A percentile compares a stretch with the other conserved stretches of the same genome.
phyloP scores from a whole-genome alignment of 2,113 vertebrate genomes.

The Elephas maximus region DNA sequence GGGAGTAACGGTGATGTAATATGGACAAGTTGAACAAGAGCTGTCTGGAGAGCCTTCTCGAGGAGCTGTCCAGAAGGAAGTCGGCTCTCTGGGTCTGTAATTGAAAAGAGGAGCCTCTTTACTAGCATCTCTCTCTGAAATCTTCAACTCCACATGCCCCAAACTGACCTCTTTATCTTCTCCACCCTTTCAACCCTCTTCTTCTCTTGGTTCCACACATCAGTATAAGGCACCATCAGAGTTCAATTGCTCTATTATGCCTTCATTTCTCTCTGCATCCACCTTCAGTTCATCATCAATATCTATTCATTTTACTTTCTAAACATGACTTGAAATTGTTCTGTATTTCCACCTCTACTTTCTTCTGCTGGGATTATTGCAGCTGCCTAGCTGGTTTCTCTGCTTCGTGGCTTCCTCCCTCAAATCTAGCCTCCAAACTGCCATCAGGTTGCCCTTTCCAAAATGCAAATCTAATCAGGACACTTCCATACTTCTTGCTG shows the following conservation, averaged over 20 bases:
- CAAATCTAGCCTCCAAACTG: neutral
- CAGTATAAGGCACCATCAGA: neutral
- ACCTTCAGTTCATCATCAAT: neutral
- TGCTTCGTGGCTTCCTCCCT: neutral
- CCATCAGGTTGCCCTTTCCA: neutral
- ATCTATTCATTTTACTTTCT: neutral
- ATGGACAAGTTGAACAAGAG: neutral
- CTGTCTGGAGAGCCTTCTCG: neutral
- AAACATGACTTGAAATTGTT: neutral
- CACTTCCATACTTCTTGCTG: neutral
- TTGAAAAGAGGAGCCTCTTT: neutral
- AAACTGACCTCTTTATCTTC: neutral
- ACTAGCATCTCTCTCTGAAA: neutral
- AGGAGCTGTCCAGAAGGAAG: neutral
- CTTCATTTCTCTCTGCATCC: neutral
- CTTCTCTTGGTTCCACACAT: neutral
- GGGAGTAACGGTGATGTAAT: accelerated
- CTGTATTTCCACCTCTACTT: neutral
- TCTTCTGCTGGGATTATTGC: neutral
- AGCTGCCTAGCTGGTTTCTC: neutral
- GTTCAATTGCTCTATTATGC: neutral
- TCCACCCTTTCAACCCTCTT: neutral
- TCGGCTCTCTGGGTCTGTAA: neutral
- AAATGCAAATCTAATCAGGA: neutral
- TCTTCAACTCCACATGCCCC: too few species aligned